Evolutionary conservation across 2,888 invertebrate genomes (phyloP), one percentile per base, ranked within the genome.

Genomic region (Ashinkailepas kermadecensis): DNA sequence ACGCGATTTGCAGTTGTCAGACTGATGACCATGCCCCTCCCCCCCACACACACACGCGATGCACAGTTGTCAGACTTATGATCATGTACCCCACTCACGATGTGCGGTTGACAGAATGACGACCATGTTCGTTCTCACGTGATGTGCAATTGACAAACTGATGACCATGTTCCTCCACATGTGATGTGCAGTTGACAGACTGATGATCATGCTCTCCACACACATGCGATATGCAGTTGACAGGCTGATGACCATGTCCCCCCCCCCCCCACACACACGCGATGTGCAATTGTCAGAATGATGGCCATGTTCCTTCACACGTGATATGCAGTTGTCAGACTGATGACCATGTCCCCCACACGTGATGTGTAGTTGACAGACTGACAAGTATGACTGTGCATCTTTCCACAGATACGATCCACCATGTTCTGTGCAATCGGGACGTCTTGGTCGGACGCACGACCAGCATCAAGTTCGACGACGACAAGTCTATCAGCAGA

Each of bases 401-500:
- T 64, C n/a, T 21, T 4, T 13, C 23, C 10, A 12, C 23, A 67
- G 70, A 39, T 12, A 23, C 23, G 13, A 15, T 12, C 3, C 74
- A 74, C 74, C 9, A 54, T 9, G 54, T 74, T 18, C 74, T 74
- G 8, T 74, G 74, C 54, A 74, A 74, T 18, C 74, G 74, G 12
- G 74, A 74, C 25, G 23, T 74, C 8, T 18, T 54, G 54, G 74
- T 74, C 15, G 74, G 74, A 6, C 57, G 57, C 15, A n/a, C 25
- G 21, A 74, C 74, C 8, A 54, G 54, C 18, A 54, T 74, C 54
- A 74, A 13, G 13, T 10, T 74, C 4, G 74, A 74, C 11, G 74
- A 74, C 54, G 74, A 74, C 74, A 74, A 74, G 54, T 74, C 74
- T 0, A 54, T 74, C 74, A 74, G 74, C 74, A 10, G 74, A 10